phyloP scores from a whole-genome alignment of 2,888 invertebrate species.

The Physocephala rufipes region DNA sequence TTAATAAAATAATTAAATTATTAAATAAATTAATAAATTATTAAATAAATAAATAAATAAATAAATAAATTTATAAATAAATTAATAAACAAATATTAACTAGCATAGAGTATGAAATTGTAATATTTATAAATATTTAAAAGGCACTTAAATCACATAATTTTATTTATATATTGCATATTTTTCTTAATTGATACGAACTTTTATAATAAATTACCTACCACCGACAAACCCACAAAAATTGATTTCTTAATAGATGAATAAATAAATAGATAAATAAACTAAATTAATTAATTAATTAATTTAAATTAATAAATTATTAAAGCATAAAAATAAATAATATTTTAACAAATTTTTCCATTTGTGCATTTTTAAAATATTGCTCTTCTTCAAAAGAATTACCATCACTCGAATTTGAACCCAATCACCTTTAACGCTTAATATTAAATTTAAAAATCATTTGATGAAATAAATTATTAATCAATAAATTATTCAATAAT shows the following conservation, averaged over 20 bases:
- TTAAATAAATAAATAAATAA: conserved; percentile 14
- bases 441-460: too few species aligned
- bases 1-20: neutral
- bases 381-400: too few species aligned
- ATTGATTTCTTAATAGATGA: conserved; percentile 34
- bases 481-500: too few species aligned
- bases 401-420: too few species aligned
- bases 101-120: conserved; percentile 39
- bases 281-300: neutral
- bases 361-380: too few species aligned
- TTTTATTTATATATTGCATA: conserved; percentile 32
- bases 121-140: conserved; percentile 43
- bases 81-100: conserved; percentile 38
- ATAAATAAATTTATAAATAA: conserved; percentile 37
- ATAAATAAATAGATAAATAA: too few species aligned
- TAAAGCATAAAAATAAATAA: too few species aligned
- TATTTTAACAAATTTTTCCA: too few species aligned
- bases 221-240: conserved; percentile 35
- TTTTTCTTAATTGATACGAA: conserved; percentile 23
- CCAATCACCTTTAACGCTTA: too few species aligned
- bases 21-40: neutral
- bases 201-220: conserved; percentile 21
- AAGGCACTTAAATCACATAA: conserved; percentile 50
- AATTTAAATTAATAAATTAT: too few species aligned
- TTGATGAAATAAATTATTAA: too few species aligned